These are phyloP conservation scores for Colletes latitarsis DNA, from an alignment of 1,140 invertebrate species.

Conservation along the genomic window DNA sequence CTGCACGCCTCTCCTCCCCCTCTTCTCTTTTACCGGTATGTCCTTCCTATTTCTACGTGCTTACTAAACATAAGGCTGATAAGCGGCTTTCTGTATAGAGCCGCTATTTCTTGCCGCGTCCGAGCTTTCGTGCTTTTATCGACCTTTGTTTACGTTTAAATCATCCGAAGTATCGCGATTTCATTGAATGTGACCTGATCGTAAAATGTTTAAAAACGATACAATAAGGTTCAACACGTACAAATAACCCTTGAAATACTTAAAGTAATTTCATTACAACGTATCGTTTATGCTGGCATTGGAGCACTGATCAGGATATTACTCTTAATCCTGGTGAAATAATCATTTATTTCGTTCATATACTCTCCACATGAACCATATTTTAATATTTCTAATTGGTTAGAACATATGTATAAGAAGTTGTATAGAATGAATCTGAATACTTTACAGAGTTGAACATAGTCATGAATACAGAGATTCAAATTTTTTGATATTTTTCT, in stretches of 20 bases:
- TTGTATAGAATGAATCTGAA: background rate
- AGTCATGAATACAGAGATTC: background rate
- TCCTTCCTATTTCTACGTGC: slow-evolving; percentile 58
- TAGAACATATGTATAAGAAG: background rate
- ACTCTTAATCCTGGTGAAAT: background rate
- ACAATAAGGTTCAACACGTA: background rate
- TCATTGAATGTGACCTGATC: background rate
- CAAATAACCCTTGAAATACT: background rate
- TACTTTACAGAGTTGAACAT: background rate
- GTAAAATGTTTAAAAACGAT: background rate
- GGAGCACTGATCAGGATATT: background rate
- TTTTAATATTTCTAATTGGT: slow-evolving; percentile 19
- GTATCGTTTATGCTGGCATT: background rate
- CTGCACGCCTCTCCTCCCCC: slow-evolving; percentile 76
- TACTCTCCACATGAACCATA: background rate
- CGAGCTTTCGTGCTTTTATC: slow-evolving; percentile 15
- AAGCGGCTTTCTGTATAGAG: slow-evolving; percentile 22
- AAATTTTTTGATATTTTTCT: background rate
- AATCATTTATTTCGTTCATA: background rate
- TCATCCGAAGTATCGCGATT: background rate
- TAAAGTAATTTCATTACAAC: no score
- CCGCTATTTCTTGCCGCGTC: slow-evolving; percentile 30
- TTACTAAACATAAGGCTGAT: slow-evolving; percentile 48
- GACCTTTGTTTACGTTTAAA: slow-evolving; percentile 18
- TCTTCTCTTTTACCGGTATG: slow-evolving; percentile 52